Conservation (phyloP, 1,140 invertebrate species). For the Calosoma granatense region DNA sequence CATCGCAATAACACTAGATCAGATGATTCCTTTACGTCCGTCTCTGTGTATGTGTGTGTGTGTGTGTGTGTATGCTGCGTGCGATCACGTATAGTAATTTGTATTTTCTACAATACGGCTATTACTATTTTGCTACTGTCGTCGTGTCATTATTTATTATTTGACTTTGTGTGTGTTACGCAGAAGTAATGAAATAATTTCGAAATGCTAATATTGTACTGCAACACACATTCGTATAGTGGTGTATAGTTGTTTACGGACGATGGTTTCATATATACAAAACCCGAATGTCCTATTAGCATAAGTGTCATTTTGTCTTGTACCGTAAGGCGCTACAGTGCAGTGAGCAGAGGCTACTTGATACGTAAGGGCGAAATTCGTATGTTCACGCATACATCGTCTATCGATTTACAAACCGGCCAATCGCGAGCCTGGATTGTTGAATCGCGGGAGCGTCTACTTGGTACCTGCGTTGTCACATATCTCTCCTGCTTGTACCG, state of each 20-base stretch:
- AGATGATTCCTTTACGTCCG: no score
- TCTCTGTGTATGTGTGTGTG: no score
- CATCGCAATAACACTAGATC: no score
- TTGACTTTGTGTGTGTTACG: not conserved
- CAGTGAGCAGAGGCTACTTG: slow-evolving; percentile 5
- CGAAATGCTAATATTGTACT: not conserved
- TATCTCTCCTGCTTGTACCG: slow-evolving; percentile 2
- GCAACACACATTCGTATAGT: not conserved
- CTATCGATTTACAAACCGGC: slow-evolving; percentile 29
- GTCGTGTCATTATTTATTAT: no score
- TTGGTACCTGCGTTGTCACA: slow-evolving; percentile 6
- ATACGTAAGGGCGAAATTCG: slow-evolving; percentile 13
- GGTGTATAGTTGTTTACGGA: slow-evolving; percentile 4
- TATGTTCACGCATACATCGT: slow-evolving; percentile 20
- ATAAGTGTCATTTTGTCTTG: not conserved
- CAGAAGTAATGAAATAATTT: not conserved
- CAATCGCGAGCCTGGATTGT: slow-evolving; percentile 29
- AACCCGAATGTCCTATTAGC: not conserved
- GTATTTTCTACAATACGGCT: no score
- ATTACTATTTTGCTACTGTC: no score
- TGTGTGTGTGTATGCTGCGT: no score
- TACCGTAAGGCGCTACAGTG: not conserved
- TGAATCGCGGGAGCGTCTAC: slow-evolving; percentile 29
- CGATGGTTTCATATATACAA: not conserved
- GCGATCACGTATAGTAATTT: no score